Conservation (phyloP, 2,888 invertebrate genomes). For the Ametastegia equiseti region DNA sequence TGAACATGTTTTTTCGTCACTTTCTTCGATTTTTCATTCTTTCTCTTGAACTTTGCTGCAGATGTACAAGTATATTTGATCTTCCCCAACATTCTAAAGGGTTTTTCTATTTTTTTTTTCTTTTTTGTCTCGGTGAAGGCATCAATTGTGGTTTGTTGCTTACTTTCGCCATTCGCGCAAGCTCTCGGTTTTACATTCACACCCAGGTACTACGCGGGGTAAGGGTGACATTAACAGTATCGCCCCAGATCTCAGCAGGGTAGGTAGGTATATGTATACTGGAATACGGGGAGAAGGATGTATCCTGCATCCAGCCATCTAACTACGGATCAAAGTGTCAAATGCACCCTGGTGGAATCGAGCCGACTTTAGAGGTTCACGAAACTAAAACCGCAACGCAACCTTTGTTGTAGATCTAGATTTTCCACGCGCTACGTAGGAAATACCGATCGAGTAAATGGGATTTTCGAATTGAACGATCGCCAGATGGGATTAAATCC, state of each 20-base stretch:
- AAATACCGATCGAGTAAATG: background rate
- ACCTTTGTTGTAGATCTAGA: constrained; percentile 23
- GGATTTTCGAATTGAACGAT: background rate
- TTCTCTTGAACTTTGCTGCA: too few species aligned
- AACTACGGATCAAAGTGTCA: constrained; percentile 48
- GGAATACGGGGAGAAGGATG: background rate
- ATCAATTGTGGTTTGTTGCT: background rate
- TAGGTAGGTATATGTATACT: background rate
- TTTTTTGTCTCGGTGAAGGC: too few species aligned
- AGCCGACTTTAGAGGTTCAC: constrained; percentile 15
- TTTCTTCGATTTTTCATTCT: too few species aligned
- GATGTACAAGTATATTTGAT: too few species aligned
- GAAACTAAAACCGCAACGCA: background rate
- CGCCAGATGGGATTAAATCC: background rate
- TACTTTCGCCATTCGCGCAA: background rate
- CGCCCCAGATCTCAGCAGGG: constrained; percentile 8
- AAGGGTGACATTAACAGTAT: constrained; percentile 21
- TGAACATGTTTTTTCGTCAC: too few species aligned
- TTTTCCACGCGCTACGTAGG: background rate
- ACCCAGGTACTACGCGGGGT: background rate
- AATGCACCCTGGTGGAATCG: constrained; percentile 45
- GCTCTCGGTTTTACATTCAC: background rate
- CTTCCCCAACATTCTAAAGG: too few species aligned
- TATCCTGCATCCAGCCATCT: constrained; percentile 32
- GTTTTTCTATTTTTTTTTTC: too few species aligned